These are phyloP conservation scores for Ormyrus rosae DNA, from an alignment of 2,888 invertebrate genomes.

Conservation along the genomic window DNA sequence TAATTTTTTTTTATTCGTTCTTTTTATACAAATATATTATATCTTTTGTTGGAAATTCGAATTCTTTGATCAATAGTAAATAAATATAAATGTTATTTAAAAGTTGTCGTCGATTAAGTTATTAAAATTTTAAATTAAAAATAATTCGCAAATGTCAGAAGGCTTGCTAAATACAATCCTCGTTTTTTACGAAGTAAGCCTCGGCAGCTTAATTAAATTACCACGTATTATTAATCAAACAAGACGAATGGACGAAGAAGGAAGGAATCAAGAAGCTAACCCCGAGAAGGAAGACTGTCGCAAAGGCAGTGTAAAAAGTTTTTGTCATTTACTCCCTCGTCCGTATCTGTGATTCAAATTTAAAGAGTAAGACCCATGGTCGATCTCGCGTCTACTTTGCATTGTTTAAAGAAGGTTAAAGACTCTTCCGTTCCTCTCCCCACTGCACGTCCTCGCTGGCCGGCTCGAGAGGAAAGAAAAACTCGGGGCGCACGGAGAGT, in stretches of 20 bases:
- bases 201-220: constrained; percentile 19
- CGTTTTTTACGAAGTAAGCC: no score
- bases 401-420: constrained; percentile 52
- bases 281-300: neutral
- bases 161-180: no score
- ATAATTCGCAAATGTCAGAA: no score
- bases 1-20: no score
- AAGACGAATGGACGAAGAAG: neutral
- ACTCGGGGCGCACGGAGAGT: constrained; percentile 1
- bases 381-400: constrained; percentile 42
- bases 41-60: no score
- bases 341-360: constrained; percentile 47
- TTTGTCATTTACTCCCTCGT: constrained; percentile 28
- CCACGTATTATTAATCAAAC: constrained; percentile 15
- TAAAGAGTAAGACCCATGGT: constrained; percentile 26
- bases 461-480: constrained; percentile 6
- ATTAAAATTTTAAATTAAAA: no score
- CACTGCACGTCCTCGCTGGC: neutral
- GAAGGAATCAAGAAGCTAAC: neutral
- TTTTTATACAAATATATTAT: no score
- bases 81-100: no score
- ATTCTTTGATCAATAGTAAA: no score
- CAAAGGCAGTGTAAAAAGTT: constrained; percentile 31
- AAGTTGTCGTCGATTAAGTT: no score
- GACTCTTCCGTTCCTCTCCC: neutral